These are phyloP conservation scores for Epizoanthus stellaris DNA, from an alignment of 92 coral and sea anemone genomes.

Conservation along the genomic window DNA sequence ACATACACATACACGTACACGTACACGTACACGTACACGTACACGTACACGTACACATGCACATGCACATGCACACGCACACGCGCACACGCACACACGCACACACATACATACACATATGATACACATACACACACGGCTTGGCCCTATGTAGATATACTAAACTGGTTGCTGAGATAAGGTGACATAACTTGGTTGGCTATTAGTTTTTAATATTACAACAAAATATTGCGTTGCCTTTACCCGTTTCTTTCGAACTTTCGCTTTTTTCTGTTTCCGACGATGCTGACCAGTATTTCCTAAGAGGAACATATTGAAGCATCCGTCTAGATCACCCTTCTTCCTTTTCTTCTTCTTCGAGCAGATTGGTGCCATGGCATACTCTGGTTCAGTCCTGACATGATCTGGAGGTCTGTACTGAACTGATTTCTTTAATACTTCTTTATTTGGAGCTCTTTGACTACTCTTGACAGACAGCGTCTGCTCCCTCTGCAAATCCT, in stretches of 20 bases:
- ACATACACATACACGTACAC: no score
- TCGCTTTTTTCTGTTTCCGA: not conserved
- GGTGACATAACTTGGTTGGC: no score
- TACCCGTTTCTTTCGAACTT: not conserved
- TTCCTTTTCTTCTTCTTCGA: not conserved
- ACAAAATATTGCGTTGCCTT: no score
- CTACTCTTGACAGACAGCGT: not conserved
- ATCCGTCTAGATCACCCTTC: not conserved
- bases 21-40: no score
- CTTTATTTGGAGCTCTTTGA: not conserved
- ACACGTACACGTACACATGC: no score
- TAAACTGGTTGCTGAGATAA: not conserved
- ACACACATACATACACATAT: no score
- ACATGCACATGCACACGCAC: no score
- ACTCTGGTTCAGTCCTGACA: conserved; percentile 6
- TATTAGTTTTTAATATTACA: no score
- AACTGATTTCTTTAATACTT: not conserved
- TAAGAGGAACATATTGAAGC: not conserved
- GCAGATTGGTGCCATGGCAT: not conserved
- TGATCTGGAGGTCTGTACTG: not conserved
- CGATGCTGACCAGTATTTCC: not conserved
- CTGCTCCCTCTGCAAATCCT: not conserved
- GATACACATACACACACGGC: not conserved
- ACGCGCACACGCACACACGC: no score
- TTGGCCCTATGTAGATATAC: not conserved